A percentile compares a stretch with the other conserved stretches of the same genome.
Evolutionary conservation across 2,113 vertebrate species (phyloP).

Genomic region (Clarias batrachus): DNA sequence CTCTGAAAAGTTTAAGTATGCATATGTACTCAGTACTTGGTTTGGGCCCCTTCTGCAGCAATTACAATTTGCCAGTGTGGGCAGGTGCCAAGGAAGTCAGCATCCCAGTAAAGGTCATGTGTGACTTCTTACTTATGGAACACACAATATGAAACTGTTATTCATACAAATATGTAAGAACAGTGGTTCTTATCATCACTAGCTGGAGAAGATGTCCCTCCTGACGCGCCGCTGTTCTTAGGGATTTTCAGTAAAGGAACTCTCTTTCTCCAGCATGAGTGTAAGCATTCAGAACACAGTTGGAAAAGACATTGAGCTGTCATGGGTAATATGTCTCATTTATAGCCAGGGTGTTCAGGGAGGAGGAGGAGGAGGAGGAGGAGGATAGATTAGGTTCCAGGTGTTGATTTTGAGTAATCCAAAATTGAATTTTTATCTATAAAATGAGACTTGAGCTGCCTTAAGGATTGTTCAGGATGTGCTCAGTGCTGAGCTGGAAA

Average conservation of each 20-base stretch:
- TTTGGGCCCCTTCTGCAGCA: too few relatives aligned
- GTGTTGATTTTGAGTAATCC: conserved; percentile 57
- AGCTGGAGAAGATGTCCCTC: not conserved
- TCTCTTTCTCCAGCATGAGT: conserved; percentile 6
- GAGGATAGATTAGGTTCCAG: conserved; percentile 40
- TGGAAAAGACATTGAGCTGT: conserved; percentile 26
- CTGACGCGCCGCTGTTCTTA: not conserved
- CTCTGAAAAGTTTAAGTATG: too few relatives aligned
- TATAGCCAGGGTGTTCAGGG: conserved; percentile 48
- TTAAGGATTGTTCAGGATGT: conserved; percentile 51
- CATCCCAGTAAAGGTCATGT: not conserved
- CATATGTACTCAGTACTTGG: too few relatives aligned
- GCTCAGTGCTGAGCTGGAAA: conserved; percentile 15
- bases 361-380: conserved; percentile 22
- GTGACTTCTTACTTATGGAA: not conserved
- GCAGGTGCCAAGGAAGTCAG: too few relatives aligned
- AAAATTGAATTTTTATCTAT: conserved; percentile 63
- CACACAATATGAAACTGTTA: not conserved
- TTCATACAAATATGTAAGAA: not conserved
- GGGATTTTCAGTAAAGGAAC: not conserved
- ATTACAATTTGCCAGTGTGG: too few relatives aligned
- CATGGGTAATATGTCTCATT: conserved; percentile 47
- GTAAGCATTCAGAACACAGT: not conserved
- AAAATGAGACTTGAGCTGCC: conserved; percentile 55
- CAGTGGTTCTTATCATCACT: not conserved